Conservation (phyloP, 2,797 vertebrate species). For the Spinus pinus region DNA sequence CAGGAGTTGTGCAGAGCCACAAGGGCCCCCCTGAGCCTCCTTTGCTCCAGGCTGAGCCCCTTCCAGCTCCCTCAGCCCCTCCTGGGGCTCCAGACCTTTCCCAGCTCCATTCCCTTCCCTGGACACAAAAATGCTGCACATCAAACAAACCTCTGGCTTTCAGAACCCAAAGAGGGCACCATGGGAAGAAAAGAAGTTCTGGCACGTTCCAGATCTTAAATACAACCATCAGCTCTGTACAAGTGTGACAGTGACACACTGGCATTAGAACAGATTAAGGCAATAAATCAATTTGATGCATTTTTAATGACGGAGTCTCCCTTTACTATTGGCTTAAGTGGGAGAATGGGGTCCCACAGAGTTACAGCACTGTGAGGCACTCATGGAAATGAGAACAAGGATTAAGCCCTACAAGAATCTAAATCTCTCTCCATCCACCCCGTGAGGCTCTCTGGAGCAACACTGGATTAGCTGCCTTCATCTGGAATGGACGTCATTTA, state of each 20-base stretch:
- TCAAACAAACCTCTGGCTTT: background rate
- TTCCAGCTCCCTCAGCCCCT: background rate
- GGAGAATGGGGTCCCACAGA: background rate
- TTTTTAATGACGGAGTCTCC: background rate
- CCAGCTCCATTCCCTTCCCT: background rate
- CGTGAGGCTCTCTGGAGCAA: background rate
- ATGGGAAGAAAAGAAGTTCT: background rate
- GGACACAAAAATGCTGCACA: background rate
- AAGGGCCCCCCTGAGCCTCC: background rate
- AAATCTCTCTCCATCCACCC: slow-evolving; percentile 33
- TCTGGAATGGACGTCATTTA: background rate
- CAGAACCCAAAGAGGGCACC: background rate
- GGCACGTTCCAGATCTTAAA: background rate
- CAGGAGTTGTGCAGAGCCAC: background rate
- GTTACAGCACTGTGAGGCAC: background rate
- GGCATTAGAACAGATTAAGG: background rate
- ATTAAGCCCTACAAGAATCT: slow-evolving; percentile 22
- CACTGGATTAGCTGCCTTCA: slow-evolving; percentile 23
- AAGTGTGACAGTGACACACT: background rate
- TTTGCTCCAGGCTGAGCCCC: background rate
- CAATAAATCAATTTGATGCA: background rate
- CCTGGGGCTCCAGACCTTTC: background rate
- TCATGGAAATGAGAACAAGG: slow-evolving; percentile 32
- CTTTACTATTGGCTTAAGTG: background rate
- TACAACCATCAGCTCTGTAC: background rate